Evolutionary conservation across 2,797 vertebrate species (phyloP).

Genomic region (Euthynnus affinis): DNA sequence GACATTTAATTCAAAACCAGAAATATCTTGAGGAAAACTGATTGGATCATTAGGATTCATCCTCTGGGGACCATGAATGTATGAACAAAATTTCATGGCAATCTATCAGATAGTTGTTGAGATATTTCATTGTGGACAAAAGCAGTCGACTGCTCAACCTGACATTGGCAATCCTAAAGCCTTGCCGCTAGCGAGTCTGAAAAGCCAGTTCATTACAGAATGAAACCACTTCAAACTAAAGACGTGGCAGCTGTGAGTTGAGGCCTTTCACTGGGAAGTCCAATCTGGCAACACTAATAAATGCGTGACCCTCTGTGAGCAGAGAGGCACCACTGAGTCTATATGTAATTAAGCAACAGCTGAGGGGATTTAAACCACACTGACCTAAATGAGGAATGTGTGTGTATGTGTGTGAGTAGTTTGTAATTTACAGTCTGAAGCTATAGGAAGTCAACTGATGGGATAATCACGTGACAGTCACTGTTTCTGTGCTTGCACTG

Average conservation of each 20-base stretch:
- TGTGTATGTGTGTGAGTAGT: slow-evolving; percentile 18
- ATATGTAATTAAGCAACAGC: slow-evolving; percentile 72
- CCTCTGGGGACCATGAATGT: no score
- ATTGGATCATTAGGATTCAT: no score
- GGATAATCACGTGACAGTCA: slow-evolving; percentile 44
- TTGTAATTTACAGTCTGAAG: slow-evolving; percentile 30
- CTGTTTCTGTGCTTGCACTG: slow-evolving; percentile 15
- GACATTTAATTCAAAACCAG: no score
- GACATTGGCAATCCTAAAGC: no score
- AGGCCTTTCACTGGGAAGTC: slow-evolving; percentile 28
- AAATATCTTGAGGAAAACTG: no score
- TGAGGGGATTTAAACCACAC: slow-evolving; percentile 70
- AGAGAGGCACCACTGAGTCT: slow-evolving; percentile 52
- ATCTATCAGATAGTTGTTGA: neutral
- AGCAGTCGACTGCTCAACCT: no score
- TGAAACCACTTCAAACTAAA: slow-evolving; percentile 3
- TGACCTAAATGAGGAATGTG: slow-evolving; percentile 67
- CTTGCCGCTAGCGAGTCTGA: neutral
- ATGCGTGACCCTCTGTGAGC: slow-evolving; percentile 36
- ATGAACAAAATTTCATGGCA: neutral
- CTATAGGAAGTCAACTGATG: slow-evolving; percentile 51
- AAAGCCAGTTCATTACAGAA: neutral
- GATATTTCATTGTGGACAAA: no score
- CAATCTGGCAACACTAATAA: slow-evolving; percentile 65
- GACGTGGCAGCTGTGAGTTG: neutral